Percentiles rank a stretch among this genome's conserved stretches.
Evolutionary conservation across 2,113 vertebrate genomes (phyloP).

Genomic region (Tretioscincus oriximinensis): DNA sequence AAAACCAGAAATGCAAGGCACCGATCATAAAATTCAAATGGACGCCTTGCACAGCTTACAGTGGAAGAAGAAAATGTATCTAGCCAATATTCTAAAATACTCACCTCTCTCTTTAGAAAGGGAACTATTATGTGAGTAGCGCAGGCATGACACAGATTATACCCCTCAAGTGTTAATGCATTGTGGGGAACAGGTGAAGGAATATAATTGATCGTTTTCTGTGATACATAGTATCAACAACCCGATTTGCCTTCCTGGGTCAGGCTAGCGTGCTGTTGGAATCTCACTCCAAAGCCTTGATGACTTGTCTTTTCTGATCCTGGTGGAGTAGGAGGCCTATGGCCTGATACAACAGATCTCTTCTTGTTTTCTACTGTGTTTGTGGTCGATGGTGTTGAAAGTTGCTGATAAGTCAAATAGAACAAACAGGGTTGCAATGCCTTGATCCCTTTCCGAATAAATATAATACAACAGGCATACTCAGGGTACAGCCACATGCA

Average conservation of each 20-base stretch:
- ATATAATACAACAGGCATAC: too few relatives aligned
- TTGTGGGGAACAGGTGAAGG: not conserved
- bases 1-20: not conserved
- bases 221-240: not conserved
- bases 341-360: too few relatives aligned
- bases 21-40: slow-evolving; percentile 12
- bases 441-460: too few relatives aligned
- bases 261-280: too few relatives aligned
- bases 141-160: not conserved
- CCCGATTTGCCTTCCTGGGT: not conserved
- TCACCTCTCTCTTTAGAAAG: not conserved
- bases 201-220: not conserved
- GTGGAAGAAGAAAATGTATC: not conserved
- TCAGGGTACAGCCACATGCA: too few relatives aligned
- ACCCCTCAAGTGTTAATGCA: not conserved
- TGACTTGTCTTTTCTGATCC: too few relatives aligned
- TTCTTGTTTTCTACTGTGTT: too few relatives aligned
- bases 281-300: too few relatives aligned
- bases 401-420: too few relatives aligned
- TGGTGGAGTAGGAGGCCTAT: too few relatives aligned
- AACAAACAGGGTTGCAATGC: too few relatives aligned
- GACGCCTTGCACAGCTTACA: not conserved
- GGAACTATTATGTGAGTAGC: not conserved
- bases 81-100: slow-evolving; percentile 2
- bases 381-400: too few relatives aligned